Evolutionary conservation across 2,888 invertebrate genomes (phyloP), one percentile per base, ranked within the genome.

Genomic region (Urechis unicinctus): DNA sequence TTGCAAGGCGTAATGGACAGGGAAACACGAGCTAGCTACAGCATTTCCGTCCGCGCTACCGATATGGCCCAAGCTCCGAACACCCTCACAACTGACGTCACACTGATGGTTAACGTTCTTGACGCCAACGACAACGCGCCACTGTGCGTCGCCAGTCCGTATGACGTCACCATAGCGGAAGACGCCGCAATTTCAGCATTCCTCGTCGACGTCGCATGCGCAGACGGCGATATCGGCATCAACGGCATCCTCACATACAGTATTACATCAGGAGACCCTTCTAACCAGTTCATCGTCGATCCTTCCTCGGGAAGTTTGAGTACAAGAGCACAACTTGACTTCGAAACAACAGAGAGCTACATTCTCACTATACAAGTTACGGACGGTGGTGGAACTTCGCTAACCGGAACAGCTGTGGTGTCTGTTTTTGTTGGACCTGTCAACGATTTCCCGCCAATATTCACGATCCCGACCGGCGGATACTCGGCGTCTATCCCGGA

Each of bases 381-480:
- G 6, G 66, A 67, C 30, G 24, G 21, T 50, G 56, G 52, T 43
- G 59, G 60, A 4, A 4, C 54, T 6, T 26, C 56, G 29, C 22
- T 26, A 2, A 53, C 59, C n/a, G 41, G 61, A 9, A 56, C 62
- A 9, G 61, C 64, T 6, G 62, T 58, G 13, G 59, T 69, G 4
- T 62, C 50, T 13, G 57, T 71, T n/a, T 61, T 60, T 25, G 52
- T 71, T 5, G 64, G 61, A 13, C 68, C 70, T 57, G 61, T 61
- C 48, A 71, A 71, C 51, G 69, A 71, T 53, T 64, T 64, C 44
- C 61, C 59, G 5, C 71, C 71, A 17, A 60, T 60, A 36, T 68
- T 25, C n/a, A n/a, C n/a, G n/a, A n/a, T n/a, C n/a, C n/a, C n/a
- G n/a, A n/a, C n/a, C n/a, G n/a, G n/a, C n/a, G n/a, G n/a, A n/a